Conservation (phyloP, 1,140 invertebrate species). For the Condylostylus longicornis region DNA sequence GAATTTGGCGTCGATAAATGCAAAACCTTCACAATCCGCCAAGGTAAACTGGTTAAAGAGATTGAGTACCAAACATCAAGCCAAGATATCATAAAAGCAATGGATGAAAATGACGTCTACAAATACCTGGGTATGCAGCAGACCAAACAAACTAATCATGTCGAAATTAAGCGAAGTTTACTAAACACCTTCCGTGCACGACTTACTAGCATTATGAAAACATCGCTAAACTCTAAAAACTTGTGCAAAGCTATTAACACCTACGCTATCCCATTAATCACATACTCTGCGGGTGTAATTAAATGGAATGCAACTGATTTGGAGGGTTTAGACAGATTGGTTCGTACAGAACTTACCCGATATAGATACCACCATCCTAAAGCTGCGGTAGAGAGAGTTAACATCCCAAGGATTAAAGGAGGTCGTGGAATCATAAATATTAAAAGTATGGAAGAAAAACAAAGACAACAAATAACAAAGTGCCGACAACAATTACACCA, state of each 20-base stretch:
- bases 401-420: too few species aligned
- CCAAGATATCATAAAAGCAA: too few species aligned
- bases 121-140: not conserved
- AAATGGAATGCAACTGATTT: not conserved
- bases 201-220: not conserved
- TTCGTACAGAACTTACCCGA: not conserved
- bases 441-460: too few species aligned
- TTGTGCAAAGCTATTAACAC: not conserved
- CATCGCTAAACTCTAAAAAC: not conserved
- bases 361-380: too few species aligned
- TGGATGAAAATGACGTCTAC: slow-evolving; percentile 1
- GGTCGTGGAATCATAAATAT: too few species aligned
- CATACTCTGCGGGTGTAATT: not conserved
- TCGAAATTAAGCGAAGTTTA: not conserved
- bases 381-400: too few species aligned
- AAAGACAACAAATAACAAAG: too few species aligned
- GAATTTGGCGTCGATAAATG: too few species aligned
- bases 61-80: too few species aligned
- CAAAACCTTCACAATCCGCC: too few species aligned
- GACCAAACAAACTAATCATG: not conserved
- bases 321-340: not conserved
- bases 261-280: not conserved
- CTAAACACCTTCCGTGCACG: not conserved
- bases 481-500: too few species aligned
- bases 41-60: too few species aligned